Evolutionary conservation across 2,797 vertebrate genomes (phyloP).

Genomic region (Cuculus canorus): DNA sequence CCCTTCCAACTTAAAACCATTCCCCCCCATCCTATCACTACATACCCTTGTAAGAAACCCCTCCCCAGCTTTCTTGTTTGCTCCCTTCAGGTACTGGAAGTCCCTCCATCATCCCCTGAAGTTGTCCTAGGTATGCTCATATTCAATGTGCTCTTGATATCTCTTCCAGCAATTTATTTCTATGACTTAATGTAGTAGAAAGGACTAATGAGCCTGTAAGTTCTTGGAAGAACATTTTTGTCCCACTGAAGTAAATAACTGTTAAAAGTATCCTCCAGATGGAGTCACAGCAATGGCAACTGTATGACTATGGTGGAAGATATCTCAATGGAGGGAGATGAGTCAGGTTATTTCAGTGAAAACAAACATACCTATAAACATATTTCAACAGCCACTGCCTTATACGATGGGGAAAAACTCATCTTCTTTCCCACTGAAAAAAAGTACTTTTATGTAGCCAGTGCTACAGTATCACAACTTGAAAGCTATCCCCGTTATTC

Average conservation of each 20-base stretch:
- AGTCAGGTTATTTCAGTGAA: background rate
- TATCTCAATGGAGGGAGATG: background rate
- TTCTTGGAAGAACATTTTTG: background rate
- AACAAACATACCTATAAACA: background rate
- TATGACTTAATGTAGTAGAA: background rate
- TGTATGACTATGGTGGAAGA: background rate
- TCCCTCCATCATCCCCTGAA: background rate
- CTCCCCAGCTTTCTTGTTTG: no score
- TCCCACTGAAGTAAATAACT: background rate
- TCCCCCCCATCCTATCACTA: no score
- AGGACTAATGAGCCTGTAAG: background rate
- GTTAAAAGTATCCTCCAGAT: conserved; percentile 10
- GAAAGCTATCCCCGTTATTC: background rate
- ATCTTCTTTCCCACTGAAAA: background rate
- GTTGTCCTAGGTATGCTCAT: background rate
- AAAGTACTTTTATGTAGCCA: background rate
- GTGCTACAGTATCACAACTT: background rate
- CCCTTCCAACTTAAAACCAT: no score
- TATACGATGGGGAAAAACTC: background rate
- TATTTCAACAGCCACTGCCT: background rate
- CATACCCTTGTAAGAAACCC: no score
- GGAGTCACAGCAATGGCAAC: background rate
- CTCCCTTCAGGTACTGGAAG: no score
- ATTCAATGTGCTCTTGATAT: accelerated
- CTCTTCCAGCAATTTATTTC: background rate